Percentiles rank a stretch among this genome's conserved stretches.
Conservation (phyloP, 2,888 invertebrate genomes). For the Antitype chi region DNA sequence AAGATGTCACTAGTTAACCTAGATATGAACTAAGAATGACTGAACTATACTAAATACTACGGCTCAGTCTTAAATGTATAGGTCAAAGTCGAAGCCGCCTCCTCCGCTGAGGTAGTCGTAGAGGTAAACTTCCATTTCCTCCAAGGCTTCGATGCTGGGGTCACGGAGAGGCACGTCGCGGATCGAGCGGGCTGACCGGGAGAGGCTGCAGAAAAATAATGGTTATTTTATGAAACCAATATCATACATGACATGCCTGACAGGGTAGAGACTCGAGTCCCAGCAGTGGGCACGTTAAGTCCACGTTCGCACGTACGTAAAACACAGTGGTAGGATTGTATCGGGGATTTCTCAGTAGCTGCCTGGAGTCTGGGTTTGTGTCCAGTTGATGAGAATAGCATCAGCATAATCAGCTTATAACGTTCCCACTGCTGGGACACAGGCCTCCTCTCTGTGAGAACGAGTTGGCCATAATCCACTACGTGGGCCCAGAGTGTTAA, state of each 20-base stretch:
- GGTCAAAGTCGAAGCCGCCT: constrained; percentile 90
- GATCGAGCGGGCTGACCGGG: constrained; percentile 88
- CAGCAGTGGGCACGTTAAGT: too few species aligned
- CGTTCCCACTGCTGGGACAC: too few species aligned
- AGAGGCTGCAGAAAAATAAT: constrained; percentile 70
- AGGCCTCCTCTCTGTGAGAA: too few species aligned
- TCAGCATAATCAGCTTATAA: too few species aligned
- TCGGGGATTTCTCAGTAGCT: too few species aligned
- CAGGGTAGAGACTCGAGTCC: too few species aligned
- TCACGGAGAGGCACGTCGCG: constrained; percentile 82
- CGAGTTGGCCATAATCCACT: too few species aligned
- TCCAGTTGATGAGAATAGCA: too few species aligned
- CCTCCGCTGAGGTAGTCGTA: constrained; percentile 92
- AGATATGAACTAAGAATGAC: constrained; percentile 55
- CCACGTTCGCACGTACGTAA: too few species aligned
- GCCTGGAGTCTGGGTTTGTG: too few species aligned
- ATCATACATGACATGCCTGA: neutral
- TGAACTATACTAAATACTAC: constrained; percentile 58
- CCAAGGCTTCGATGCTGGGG: constrained; percentile 87
- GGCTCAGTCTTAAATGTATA: constrained; percentile 79
- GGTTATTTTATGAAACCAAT: neutral
- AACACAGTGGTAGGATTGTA: too few species aligned
- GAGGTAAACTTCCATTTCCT: constrained; percentile 91
- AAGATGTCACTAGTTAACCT: constrained; percentile 25
- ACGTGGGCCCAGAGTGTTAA: too few species aligned